Evolutionary conservation across 2,113 vertebrate genomes (phyloP).

Genomic region (Tenebrosternarchus preto): DNA sequence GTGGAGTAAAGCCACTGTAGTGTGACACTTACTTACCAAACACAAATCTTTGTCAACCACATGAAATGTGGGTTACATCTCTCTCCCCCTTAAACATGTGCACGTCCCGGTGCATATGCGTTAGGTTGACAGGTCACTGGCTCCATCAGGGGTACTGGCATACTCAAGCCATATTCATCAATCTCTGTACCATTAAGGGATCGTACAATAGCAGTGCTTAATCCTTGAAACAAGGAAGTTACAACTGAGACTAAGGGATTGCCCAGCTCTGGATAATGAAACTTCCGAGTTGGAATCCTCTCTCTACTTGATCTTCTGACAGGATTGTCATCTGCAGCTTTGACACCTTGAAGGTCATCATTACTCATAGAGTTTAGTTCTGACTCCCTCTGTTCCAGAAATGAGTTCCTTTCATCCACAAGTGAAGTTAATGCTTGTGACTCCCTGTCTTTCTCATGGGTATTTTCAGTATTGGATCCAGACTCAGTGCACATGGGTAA

Average conservation of each 20-base stretch:
- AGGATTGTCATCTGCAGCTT: not conserved
- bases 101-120: too few species aligned
- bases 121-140: too few species aligned
- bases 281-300: not conserved
- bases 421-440: not conserved
- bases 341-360: not conserved
- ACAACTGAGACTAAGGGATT: constrained; percentile 2
- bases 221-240: constrained; percentile 1
- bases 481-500: not conserved
- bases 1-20: too few species aligned
- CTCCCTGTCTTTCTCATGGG: not conserved
- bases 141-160: too few species aligned
- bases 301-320: constrained; percentile 1
- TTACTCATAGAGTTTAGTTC: not conserved
- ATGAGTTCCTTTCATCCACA: not conserved
- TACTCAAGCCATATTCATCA: not conserved
- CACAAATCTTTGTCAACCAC: too few species aligned
- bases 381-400: not conserved
- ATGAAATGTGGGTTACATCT: too few species aligned
- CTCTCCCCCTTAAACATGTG: too few species aligned
- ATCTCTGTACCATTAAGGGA: not conserved
- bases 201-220: not conserved
- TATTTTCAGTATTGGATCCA: too few species aligned
- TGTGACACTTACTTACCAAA: too few species aligned
- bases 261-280: not conserved